These are phyloP conservation scores for Caenorhabditis afra DNA, from an alignment of 2,888 invertebrate species.

Conservation along the genomic window DNA sequence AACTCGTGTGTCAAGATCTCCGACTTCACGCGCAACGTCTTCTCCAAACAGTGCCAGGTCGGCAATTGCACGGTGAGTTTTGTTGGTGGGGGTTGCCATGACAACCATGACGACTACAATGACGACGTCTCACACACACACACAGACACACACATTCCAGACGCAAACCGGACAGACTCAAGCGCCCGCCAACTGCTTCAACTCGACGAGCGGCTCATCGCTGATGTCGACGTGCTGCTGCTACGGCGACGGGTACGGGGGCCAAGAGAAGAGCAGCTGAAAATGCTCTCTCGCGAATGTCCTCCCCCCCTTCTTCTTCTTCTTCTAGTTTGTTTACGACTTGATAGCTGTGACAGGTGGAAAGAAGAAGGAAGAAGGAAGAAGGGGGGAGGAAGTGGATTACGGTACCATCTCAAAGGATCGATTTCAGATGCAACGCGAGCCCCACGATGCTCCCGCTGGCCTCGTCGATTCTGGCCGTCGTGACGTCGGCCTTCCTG, in stretches of 20 bases:
- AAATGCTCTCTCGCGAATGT: too few species aligned
- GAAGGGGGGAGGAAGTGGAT: too few species aligned
- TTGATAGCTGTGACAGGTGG: too few species aligned
- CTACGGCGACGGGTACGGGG: constrained; percentile 57
- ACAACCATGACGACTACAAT: too few species aligned
- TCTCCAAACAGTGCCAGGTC: constrained; percentile 60
- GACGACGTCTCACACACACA: too few species aligned
- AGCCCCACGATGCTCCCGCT: constrained; percentile 34
- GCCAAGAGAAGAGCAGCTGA: not conserved
- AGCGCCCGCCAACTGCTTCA: constrained; percentile 61
- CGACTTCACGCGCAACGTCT: constrained; percentile 43
- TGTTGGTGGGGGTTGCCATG: too few species aligned
- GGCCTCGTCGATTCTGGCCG: constrained; percentile 23
- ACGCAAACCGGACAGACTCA: constrained; percentile 28
- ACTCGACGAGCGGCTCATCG: constrained; percentile 26
- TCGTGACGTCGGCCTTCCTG: constrained; percentile 28
- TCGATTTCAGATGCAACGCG: constrained; percentile 51
- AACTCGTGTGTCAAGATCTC: constrained; percentile 58
- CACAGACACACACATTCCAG: constrained; percentile 13
- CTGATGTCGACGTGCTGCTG: constrained; percentile 53
- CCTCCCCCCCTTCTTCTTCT: too few species aligned
- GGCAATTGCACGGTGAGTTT: constrained; percentile 59
- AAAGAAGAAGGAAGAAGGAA: too few species aligned
- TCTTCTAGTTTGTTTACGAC: too few species aligned
- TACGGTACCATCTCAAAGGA: too few species aligned